Evolutionary conservation across 2,888 invertebrate genomes (phyloP).

Genomic region (Limnephilus auricula): DNA sequence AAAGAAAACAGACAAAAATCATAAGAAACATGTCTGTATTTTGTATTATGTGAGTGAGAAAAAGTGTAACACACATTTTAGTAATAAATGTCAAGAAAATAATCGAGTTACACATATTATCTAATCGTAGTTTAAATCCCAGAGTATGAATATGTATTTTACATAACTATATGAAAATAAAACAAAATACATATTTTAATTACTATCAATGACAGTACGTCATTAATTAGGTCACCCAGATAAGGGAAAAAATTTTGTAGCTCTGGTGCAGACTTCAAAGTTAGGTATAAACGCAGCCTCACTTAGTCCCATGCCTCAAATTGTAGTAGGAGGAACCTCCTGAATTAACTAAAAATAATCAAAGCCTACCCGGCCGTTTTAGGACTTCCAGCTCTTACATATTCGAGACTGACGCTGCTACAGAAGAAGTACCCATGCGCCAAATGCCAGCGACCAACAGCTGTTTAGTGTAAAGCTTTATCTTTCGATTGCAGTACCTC

Average conservation of each 20-base stretch:
- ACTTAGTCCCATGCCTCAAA: not conserved
- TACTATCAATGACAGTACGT: not conserved
- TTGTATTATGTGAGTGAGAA: not conserved
- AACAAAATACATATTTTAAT: not conserved
- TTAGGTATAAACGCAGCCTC: not conserved
- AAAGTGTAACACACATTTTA: not conserved
- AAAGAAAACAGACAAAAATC: too few species aligned
- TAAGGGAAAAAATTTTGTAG: not conserved
- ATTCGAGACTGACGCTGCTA: too few species aligned
- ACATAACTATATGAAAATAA: not conserved
- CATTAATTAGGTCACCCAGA: not conserved
- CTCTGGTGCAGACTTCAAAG: not conserved
- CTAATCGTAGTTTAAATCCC: not conserved
- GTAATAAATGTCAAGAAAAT: not conserved
- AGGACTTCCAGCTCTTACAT: not conserved
- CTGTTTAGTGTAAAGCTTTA: too few species aligned
- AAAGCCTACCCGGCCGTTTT: not conserved
- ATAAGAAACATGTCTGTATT: not conserved
- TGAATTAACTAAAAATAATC: not conserved
- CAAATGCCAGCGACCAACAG: too few species aligned
- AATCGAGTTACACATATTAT: not conserved
- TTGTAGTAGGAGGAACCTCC: not conserved
- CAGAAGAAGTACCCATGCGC: too few species aligned
- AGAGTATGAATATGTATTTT: not conserved
- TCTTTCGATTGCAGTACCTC: too few species aligned